phyloP scores from a whole-genome alignment of 2,888 invertebrate species.

The Scaptomyza caliginosa region DNA sequence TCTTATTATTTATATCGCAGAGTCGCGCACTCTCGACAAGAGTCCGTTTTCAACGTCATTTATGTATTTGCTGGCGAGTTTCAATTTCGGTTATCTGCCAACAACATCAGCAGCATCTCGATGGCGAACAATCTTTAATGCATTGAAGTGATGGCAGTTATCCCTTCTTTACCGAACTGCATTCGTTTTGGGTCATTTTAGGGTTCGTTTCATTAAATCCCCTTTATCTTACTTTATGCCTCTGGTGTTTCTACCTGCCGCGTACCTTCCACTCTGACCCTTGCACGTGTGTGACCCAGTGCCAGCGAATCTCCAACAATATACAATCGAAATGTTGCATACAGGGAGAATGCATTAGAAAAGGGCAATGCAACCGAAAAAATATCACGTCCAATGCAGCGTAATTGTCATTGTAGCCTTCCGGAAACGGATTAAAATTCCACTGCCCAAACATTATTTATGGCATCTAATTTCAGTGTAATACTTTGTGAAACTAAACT shows the following conservation, averaged over 20 bases:
- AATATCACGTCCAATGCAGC: slow-evolving; percentile 56
- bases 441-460: slow-evolving; percentile 32
- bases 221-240: slow-evolving; percentile 57
- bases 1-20: slow-evolving; percentile 6
- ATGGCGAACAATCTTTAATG: slow-evolving; percentile 30
- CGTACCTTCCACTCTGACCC: slow-evolving; percentile 68
- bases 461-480: slow-evolving; percentile 7
- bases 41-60: slow-evolving; percentile 9
- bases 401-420: slow-evolving; percentile 70
- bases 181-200: slow-evolving; percentile 74
- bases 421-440: slow-evolving; percentile 74
- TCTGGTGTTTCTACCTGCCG: slow-evolving; percentile 68
- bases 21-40: slow-evolving; percentile 11
- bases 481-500: neutral
- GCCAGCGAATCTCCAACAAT: slow-evolving; percentile 65
- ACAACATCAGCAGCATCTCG: slow-evolving; percentile 44
- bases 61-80: slow-evolving; percentile 10
- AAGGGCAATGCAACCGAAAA: slow-evolving; percentile 48
- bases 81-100: slow-evolving; percentile 48
- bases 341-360: slow-evolving; percentile 39
- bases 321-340: slow-evolving; percentile 25
- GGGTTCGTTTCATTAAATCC: slow-evolving; percentile 66
- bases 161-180: slow-evolving; percentile 49
- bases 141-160: slow-evolving; percentile 54
- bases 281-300: slow-evolving; percentile 80